Percentiles rank a stretch among this genome's conserved stretches.
These are phyloP conservation scores for Anarhynchus alexandrinus DNA, from an alignment of 2,113 vertebrate genomes.

Conservation along the genomic window DNA sequence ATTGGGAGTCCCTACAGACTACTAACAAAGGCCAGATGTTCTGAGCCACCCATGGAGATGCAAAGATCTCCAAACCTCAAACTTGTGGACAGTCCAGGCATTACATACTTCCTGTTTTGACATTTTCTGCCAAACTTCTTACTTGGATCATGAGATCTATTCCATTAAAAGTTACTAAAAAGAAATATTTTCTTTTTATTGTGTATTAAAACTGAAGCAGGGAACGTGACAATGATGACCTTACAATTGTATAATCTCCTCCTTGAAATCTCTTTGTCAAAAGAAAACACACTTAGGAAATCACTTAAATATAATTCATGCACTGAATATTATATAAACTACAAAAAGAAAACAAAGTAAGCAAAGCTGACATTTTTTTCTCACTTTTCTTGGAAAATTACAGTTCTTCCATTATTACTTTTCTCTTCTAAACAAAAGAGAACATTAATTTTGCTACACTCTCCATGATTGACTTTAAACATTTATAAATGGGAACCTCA, in stretches of 20 bases:
- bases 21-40: background rate
- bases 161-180: background rate
- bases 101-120: background rate
- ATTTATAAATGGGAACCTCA: background rate
- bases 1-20: background rate
- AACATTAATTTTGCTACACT: background rate
- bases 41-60: background rate
- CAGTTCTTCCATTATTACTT: background rate
- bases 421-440: background rate
- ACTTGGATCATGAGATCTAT: background rate
- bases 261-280: background rate
- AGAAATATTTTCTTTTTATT: background rate
- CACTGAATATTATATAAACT: background rate
- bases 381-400: background rate
- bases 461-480: background rate
- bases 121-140: background rate
- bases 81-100: background rate
- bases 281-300: background rate
- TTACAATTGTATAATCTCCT: background rate
- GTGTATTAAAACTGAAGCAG: background rate
- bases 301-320: background rate
- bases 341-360: background rate
- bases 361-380: background rate
- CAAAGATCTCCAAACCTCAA: conserved; percentile 8
- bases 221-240: background rate